Evolutionary conservation across 2,888 invertebrate species (phyloP), one percentile per base, ranked within the genome.

Genomic region (Eupithecia subumbrata): DNA sequence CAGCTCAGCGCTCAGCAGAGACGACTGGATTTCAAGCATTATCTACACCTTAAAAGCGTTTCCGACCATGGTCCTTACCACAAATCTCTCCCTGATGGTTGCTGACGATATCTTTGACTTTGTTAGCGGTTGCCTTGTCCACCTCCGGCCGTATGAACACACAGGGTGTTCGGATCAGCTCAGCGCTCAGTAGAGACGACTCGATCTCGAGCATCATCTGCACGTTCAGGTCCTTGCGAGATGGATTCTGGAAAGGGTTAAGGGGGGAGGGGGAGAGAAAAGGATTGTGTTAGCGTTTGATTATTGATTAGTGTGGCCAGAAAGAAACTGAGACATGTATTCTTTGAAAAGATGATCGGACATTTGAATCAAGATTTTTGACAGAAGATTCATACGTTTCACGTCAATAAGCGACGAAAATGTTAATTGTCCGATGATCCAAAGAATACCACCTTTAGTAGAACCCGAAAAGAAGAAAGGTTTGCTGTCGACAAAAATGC

Each of bases 191-290:
- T 73, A 99, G 92, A 0, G 97, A 96, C 80, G 98, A 97, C 88
- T 98, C 98, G 75, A 98, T 97, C 79, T 97, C 97, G 95, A 98
- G 96, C 90, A 99, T 97, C 97, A 99, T 97, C 89, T 99, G 99
- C 76, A 98, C 97, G 86, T 98, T 97, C 80, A 98, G 96, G 88
- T 99, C 99, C 92, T 98, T 97, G 52, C 98, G 96, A 3, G 98
- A 97, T 2, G 98, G 98, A 84, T 98, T 98, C 96, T 97, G 95
- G 76, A 96, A 96, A 89, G 84, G 93, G 40, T n/a, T 52, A 79
- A 52, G 69, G 78, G 85, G 84, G 83, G 80, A 81, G 77, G 81
- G 83, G 82, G 78, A 83, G 82, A 85, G 78, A 85, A 77, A 79
- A 73, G 76, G 75, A 79, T 73, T 80, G 79, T 81, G 82, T 88